Conservation (phyloP, 2,888 invertebrate species). For the Nebria brevicollis region DNA sequence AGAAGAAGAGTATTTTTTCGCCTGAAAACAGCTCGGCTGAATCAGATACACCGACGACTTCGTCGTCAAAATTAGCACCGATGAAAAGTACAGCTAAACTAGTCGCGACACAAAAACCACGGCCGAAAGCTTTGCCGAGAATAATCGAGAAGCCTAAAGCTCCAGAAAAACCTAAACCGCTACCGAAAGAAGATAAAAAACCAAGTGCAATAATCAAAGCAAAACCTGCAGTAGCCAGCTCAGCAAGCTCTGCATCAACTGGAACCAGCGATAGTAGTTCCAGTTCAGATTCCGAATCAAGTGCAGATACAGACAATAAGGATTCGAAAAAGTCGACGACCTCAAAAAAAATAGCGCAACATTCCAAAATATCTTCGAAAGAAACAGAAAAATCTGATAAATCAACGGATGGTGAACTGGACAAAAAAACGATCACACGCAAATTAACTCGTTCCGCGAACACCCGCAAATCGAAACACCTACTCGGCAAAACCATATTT, state of each 20-base stretch:
- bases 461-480: slow-evolving; percentile 73
- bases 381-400: slow-evolving; percentile 48
- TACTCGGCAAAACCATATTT: slow-evolving; percentile 67
- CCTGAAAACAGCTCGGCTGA: slow-evolving; percentile 78
- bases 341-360: slow-evolving; percentile 57
- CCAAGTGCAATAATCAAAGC: slow-evolving; percentile 66
- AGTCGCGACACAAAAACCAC: slow-evolving; percentile 57
- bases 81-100: slow-evolving; percentile 60
- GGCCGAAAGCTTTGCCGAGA: slow-evolving; percentile 62
- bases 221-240: slow-evolving; percentile 68
- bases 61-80: slow-evolving; percentile 59
- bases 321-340: slow-evolving; percentile 57
- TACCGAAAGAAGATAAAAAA: slow-evolving; percentile 57
- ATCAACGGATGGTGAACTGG: slow-evolving; percentile 49
- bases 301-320: slow-evolving; percentile 57
- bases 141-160: slow-evolving; percentile 57
- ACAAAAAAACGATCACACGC: slow-evolving; percentile 64
- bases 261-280: slow-evolving; percentile 55
- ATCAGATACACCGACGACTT: slow-evolving; percentile 64
- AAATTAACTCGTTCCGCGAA: slow-evolving; percentile 78
- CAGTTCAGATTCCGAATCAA: slow-evolving; percentile 59
- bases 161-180: slow-evolving; percentile 64
- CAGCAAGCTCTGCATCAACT: slow-evolving; percentile 62
- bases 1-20: slow-evolving; percentile 84
- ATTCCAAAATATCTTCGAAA: slow-evolving; percentile 9